A percentile compares a stretch with the other conserved stretches of the same genome.
Conservation (phyloP, 2,113 vertebrate species). For the Ptilorrhoa leucosticta region DNA sequence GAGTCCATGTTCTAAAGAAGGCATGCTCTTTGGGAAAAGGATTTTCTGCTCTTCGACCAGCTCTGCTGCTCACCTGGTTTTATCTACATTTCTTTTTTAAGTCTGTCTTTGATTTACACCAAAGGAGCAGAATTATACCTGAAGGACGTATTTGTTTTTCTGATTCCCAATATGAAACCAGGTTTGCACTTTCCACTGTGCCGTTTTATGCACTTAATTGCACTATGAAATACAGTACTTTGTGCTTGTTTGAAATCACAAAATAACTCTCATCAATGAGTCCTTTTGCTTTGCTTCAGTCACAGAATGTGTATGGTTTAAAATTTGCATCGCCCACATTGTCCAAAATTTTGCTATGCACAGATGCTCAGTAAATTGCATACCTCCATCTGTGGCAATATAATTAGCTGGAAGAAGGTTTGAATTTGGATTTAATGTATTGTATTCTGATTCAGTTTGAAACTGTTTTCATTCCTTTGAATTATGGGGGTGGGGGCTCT, state of each 20-base stretch:
- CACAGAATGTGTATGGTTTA: conserved; percentile 27
- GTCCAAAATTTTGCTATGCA: conserved; percentile 57
- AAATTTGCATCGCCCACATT: conserved; percentile 18
- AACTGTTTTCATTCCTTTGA: neutral
- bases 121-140: neutral
- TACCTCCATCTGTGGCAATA: conserved; percentile 39
- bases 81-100: neutral
- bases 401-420: conserved; percentile 34
- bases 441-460: conserved; percentile 9
- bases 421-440: neutral
- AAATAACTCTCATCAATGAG: conserved; percentile 2
- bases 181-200: neutral
- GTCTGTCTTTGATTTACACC: neutral
- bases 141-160: neutral
- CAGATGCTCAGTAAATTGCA: conserved; percentile 64
- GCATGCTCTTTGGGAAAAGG: neutral
- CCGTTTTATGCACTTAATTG: conserved; percentile 6
- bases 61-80: neutral
- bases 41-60: neutral
- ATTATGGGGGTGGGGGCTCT: neutral
- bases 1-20: neutral
- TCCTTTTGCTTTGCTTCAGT: conserved; percentile 19
- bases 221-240: neutral
- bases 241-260: conserved; percentile 15
- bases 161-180: neutral